Evolutionary conservation across 92 coral and sea anemone genomes (phyloP).

Genomic region (Epizoanthus illoricatus): DNA sequence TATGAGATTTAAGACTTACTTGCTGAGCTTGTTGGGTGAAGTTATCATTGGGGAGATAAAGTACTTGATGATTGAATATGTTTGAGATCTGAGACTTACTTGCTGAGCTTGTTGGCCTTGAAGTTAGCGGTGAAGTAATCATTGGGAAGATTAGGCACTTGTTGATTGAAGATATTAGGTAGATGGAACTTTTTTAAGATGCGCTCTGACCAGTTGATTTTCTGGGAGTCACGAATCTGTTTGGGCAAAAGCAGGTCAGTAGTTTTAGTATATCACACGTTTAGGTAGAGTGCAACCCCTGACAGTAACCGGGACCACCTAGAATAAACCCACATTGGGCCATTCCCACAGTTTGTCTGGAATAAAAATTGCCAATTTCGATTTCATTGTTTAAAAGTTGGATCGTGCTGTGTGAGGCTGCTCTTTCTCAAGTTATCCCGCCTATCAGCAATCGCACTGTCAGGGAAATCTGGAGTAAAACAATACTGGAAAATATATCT

Average conservation of each 20-base stretch:
- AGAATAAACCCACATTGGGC: no score
- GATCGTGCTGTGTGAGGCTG: no score
- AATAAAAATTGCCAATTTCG: no score
- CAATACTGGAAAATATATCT: no score
- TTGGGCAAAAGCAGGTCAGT: not conserved
- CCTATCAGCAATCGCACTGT: no score
- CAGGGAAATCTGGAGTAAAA: no score
- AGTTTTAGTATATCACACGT: not conserved
- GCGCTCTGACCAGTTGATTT: constrained; percentile 97
- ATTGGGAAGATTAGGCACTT: constrained; percentile 93
- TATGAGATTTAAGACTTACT: constrained; percentile 46
- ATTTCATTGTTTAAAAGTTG: no score
- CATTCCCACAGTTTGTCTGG: no score
- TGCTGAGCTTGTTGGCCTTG: constrained; percentile 88
- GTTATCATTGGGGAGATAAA: constrained; percentile 16
- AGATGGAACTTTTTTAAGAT: constrained; percentile 78
- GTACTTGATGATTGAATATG: not conserved
- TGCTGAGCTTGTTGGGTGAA: constrained; percentile 93
- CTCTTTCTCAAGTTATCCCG: no score
- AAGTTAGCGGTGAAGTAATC: constrained; percentile 94
- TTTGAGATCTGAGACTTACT: constrained; percentile 45
- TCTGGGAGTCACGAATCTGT: constrained; percentile 84
- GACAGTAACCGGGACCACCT: no score
- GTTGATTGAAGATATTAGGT: constrained; percentile 90
- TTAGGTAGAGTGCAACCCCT: not conserved